These are phyloP conservation scores for Opisthograptis luteolata DNA, from an alignment of 2,888 invertebrate species.

Conservation along the genomic window DNA sequence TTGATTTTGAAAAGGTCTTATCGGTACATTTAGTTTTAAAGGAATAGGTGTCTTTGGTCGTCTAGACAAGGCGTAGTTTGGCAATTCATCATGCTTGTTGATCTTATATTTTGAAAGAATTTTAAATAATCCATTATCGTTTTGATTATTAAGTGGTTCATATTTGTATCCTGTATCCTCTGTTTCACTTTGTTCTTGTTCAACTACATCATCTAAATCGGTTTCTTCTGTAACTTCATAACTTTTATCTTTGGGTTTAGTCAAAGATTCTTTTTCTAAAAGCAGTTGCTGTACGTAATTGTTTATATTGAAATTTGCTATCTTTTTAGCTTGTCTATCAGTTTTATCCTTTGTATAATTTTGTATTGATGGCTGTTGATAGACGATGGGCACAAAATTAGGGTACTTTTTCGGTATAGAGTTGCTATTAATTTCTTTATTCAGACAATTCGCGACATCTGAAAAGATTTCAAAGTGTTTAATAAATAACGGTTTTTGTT, in stretches of 20 bases:
- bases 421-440: background rate
- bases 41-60: conserved; percentile 39
- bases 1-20: conserved; percentile 40
- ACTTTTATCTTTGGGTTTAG: conserved; percentile 1
- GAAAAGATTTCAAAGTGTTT: too few species aligned
- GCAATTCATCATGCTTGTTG: conserved; percentile 51
- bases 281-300: background rate
- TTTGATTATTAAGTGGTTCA: conserved; percentile 33
- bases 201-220: conserved; percentile 15
- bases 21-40: conserved; percentile 29
- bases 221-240: conserved; percentile 56
- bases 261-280: background rate
- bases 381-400: background rate
- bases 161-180: conserved; percentile 38
- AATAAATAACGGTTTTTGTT: too few species aligned
- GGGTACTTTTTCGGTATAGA: background rate
- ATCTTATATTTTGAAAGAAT: conserved; percentile 69
- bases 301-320: conserved; percentile 8
- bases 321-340: conserved; percentile 27
- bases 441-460: conserved; percentile 1
- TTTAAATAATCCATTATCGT: conserved; percentile 41
- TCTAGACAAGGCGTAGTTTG: conserved; percentile 64
- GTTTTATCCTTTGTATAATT: background rate
- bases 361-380: background rate
- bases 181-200: conserved; percentile 25